Conservation (phyloP, 2,113 vertebrate species). For the Felis chaus region DNA sequence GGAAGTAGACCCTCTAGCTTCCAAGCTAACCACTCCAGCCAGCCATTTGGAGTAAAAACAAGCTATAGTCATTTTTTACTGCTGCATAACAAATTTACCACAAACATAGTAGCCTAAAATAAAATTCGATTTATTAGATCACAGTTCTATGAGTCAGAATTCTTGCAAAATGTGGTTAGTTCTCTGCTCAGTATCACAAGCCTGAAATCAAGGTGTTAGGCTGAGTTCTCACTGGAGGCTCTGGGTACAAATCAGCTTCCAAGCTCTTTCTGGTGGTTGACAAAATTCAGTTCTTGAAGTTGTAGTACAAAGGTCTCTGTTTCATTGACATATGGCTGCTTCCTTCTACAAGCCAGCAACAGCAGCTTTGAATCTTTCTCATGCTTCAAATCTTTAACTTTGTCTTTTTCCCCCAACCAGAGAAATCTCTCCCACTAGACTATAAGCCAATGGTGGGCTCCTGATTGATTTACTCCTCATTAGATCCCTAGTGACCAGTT, state of each 20-base stretch:
- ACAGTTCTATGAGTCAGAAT: background rate
- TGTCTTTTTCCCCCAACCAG: background rate
- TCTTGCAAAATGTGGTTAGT: background rate
- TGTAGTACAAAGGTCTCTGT: background rate
- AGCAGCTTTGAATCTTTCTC: background rate
- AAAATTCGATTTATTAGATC: background rate
- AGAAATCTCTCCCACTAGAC: background rate
- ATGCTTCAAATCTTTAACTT: background rate
- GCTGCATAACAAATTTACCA: background rate
- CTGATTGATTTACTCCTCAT: background rate
- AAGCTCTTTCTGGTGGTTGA: background rate
- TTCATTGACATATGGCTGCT: background rate
- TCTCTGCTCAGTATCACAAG: background rate
- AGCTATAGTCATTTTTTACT: background rate
- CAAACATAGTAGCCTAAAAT: background rate
- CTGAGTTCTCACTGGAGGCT: background rate
- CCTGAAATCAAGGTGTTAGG: background rate
- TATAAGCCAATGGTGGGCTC: background rate
- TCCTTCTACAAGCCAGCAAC: background rate
- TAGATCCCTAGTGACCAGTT: background rate
- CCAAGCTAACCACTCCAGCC: background rate
- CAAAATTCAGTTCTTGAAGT: background rate
- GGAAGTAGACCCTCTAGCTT: background rate
- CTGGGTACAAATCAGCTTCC: background rate
- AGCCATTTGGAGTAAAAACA: background rate